Conservation (phyloP, 2,797 vertebrate species). For the Huso huso region DNA sequence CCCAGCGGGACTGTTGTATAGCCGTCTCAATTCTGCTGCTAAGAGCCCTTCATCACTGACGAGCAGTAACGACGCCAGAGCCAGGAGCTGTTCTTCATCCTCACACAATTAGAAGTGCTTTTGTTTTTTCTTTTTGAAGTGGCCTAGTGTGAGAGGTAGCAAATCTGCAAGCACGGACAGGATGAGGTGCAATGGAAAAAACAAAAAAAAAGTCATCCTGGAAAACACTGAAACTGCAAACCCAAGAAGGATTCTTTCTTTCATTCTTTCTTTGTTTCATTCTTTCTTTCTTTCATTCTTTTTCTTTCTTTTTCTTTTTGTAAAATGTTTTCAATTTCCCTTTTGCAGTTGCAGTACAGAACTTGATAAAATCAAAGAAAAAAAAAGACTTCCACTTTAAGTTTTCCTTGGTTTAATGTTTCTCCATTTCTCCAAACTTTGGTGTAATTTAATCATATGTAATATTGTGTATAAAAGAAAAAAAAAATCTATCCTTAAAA, state of each 20-base stretch:
- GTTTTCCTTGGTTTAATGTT: constrained; percentile 34
- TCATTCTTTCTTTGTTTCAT: constrained; percentile 35
- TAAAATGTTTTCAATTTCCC: constrained; percentile 13
- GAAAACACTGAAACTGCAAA: constrained; percentile 30
- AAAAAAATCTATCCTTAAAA: constrained; percentile 30
- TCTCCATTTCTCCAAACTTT: constrained; percentile 45
- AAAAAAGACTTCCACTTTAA: not conserved
- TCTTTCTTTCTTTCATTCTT: constrained; percentile 27
- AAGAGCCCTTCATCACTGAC: constrained; percentile 68
- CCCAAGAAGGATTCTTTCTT: constrained; percentile 42
- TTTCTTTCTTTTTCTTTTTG: constrained; percentile 30
- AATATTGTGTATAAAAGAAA: constrained; percentile 17
- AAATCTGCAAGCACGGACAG: constrained; percentile 29
- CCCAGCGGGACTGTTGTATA: constrained; percentile 96
- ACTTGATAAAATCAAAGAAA: constrained; percentile 34
- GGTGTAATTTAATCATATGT: constrained; percentile 47
- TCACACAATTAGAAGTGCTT: constrained; percentile 69
- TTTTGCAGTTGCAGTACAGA: constrained; percentile 43
- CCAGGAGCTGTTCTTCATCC: constrained; percentile 74
- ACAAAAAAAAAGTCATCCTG: constrained; percentile 44
- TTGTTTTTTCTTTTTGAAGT: constrained; percentile 30
- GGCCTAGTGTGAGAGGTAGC: constrained; percentile 23
- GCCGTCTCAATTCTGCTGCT: constrained; percentile 76
- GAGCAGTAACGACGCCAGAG: constrained; percentile 57
- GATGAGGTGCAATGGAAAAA: constrained; percentile 43